phyloP scores from a whole-genome alignment of 92 coral and sea anemone species.

The Montipora capitata region DNA sequence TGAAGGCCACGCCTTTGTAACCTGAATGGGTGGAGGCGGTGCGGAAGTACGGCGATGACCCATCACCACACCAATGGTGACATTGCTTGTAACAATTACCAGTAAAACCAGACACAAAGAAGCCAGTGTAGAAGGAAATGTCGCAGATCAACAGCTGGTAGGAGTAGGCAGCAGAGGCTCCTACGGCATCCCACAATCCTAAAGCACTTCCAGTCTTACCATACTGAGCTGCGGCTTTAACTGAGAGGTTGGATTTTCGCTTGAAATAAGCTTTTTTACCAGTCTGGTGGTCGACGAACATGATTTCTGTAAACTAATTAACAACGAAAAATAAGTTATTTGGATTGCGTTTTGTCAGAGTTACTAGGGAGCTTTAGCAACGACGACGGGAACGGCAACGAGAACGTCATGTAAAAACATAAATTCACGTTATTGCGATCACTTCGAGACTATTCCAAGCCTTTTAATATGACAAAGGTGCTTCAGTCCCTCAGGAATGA shows the following conservation, averaged over 20 bases:
- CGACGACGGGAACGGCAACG: too few species aligned
- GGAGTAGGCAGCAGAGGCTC: not conserved
- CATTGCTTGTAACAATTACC: conserved; percentile 36
- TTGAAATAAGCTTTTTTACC: conserved; percentile 31
- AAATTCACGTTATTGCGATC: too few species aligned
- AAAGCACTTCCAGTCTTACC: not conserved
- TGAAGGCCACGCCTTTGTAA: conserved; percentile 58
- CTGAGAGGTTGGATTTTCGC: not conserved
- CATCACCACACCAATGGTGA: conserved; percentile 20
- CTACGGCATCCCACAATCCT: conserved; percentile 37
- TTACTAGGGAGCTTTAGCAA: too few species aligned
- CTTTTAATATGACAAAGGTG: too few species aligned
- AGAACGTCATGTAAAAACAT: too few species aligned
- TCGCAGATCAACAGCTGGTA: conserved; percentile 45
- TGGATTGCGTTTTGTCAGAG: not conserved
- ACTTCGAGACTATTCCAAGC: too few species aligned
- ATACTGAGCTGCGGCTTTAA: conserved; percentile 12
- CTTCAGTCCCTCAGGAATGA: too few species aligned
- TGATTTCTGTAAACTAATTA: conserved; percentile 20
- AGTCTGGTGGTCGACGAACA: conserved; percentile 24
- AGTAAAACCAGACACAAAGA: conserved; percentile 56
- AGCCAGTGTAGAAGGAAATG: conserved; percentile 8
- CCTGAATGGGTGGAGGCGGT: not conserved
- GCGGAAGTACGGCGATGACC: conserved; percentile 39
- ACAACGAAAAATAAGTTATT: not conserved